Evolutionary conservation across 1,140 invertebrate species (phyloP).

Genomic region (Acyrthosiphon pisum): DNA sequence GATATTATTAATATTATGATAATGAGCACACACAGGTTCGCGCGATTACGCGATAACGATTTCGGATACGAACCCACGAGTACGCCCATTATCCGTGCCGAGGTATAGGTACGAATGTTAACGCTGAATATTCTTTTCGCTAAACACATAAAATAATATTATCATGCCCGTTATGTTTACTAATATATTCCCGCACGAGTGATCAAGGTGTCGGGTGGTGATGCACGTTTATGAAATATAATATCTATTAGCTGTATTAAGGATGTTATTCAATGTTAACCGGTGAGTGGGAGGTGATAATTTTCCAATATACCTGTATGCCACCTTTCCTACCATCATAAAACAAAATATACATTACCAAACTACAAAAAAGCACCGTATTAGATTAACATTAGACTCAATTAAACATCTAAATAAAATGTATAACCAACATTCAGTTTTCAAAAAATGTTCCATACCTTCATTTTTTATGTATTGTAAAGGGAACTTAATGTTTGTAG

Average conservation of each 20-base stretch:
- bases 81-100: neutral
- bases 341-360: neutral
- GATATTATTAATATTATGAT: neutral
- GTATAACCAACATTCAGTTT: neutral
- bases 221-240: neutral
- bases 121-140: neutral
- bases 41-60: constrained; percentile 13
- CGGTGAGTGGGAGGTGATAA: neutral
- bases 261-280: neutral
- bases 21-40: neutral
- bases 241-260: neutral
- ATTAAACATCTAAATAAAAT: too few species aligned
- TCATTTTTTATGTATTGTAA: neutral
- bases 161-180: neutral
- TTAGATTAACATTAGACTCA: neutral
- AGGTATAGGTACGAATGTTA: neutral
- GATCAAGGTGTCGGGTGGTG: neutral
- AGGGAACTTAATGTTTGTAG: neutral
- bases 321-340: neutral
- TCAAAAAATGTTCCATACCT: neutral
- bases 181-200: neutral
- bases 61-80: neutral
- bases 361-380: neutral
- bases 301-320: neutral
- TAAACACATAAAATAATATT: neutral